Evolutionary conservation across 2,888 invertebrate genomes (phyloP).

Genomic region (Lottia scabra): DNA sequence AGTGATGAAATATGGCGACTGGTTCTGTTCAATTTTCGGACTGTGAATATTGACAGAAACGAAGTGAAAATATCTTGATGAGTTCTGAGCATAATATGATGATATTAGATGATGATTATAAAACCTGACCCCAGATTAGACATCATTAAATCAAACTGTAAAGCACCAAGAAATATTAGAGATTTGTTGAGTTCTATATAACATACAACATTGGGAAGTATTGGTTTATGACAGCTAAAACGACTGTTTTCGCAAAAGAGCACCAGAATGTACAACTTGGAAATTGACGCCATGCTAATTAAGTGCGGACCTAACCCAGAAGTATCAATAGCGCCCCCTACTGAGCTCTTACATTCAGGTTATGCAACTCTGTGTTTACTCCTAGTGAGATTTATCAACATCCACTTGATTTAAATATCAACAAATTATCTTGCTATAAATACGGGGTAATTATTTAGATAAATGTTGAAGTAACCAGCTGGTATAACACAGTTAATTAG

Average conservation of each 20-base stretch:
- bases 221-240: no score
- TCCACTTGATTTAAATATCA: conserved; percentile 5
- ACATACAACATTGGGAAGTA: no score
- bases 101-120: neutral
- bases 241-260: no score
- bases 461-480: neutral
- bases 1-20: conserved; percentile 1
- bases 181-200: no score
- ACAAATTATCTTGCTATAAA: neutral
- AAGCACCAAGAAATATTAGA: no score
- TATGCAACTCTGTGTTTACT: neutral
- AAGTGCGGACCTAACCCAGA: neutral
- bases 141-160: neutral
- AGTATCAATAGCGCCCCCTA: neutral
- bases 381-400: conserved; percentile 3
- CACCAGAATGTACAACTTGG: neutral
- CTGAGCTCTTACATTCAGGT: neutral
- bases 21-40: neutral
- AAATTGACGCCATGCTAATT: neutral
- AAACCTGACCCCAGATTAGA: neutral
- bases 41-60: neutral
- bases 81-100: neutral
- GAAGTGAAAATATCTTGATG: conserved; percentile 5
- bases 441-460: conserved; percentile 2
- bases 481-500: neutral